phyloP scores from a whole-genome alignment of 1,140 invertebrate genomes.

The Ruditapes philippinarum region DNA sequence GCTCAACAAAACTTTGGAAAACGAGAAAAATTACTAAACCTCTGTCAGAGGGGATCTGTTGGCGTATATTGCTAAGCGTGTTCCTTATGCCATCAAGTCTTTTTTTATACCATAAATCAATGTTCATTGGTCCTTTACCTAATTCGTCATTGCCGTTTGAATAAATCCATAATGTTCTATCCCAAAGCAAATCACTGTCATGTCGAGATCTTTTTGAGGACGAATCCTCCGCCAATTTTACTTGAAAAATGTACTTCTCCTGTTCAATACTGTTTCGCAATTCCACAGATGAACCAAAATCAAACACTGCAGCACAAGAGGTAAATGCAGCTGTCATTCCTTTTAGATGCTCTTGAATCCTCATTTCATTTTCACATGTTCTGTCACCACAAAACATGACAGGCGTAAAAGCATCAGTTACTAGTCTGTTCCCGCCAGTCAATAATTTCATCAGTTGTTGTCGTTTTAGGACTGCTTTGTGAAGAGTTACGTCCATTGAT shows the following conservation, averaged over 20 bases:
- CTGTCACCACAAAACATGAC: background rate
- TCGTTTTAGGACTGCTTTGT: no score
- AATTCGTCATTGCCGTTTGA: background rate
- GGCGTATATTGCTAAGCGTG: background rate
- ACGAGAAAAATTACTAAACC: background rate
- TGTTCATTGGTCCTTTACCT: background rate
- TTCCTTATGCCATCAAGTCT: background rate
- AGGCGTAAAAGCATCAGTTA: constrained; percentile 9
- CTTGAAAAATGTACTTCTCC: background rate
- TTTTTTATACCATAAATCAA: background rate
- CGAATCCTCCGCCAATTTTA: background rate
- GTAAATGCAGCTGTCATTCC: background rate
- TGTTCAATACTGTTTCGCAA: background rate
- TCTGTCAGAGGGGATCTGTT: background rate
- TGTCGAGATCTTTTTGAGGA: background rate
- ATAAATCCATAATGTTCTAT: background rate
- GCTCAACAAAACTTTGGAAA: background rate
- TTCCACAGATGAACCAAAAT: background rate
- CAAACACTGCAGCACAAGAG: background rate
- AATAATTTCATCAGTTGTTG: background rate
- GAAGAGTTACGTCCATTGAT: background rate
- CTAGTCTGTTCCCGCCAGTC: background rate
- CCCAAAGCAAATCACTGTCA: background rate
- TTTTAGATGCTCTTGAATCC: background rate
- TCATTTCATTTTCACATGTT: background rate